Percentiles rank a stretch among this genome's conserved stretches.
Evolutionary conservation across 2,113 vertebrate species (phyloP).

Genomic region (Xenotilapia caudafasciata): DNA sequence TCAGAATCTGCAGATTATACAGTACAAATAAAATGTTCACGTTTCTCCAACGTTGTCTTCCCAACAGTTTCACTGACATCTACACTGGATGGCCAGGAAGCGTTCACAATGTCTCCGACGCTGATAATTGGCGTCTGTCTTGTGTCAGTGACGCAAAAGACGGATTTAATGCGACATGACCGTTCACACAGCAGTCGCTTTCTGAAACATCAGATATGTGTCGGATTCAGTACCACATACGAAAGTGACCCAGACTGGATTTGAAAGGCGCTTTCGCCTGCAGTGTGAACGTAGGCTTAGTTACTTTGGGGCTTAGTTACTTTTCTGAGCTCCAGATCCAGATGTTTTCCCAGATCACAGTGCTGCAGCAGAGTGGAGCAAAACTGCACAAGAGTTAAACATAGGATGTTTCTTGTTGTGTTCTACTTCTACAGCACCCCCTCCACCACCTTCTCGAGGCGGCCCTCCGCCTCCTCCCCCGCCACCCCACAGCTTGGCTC

Average conservation of each 20-base stretch:
- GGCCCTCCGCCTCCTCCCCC: constrained; percentile 68
- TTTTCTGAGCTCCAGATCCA: background rate
- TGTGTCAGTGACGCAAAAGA: background rate
- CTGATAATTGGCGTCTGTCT: background rate
- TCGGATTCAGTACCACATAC: background rate
- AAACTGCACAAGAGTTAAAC: background rate
- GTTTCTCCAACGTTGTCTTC: background rate
- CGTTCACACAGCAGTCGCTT: fast-evolving
- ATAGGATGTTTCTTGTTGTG: background rate
- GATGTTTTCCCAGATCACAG: background rate
- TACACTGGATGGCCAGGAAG: background rate
- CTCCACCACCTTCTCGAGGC: constrained; percentile 68
- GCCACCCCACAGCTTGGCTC: constrained; percentile 74
- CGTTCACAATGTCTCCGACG: fast-evolving
- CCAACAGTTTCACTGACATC: background rate
- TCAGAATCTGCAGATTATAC: background rate
- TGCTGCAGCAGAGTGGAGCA: background rate
- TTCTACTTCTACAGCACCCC: constrained; percentile 69
- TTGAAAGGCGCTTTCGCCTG: background rate
- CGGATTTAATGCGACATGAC: background rate
- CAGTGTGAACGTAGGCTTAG: background rate
- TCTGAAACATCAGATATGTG: background rate
- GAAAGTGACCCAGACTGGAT: fast-evolving
- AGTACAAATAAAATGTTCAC: background rate
- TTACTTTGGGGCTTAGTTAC: background rate